These are phyloP conservation scores for Galerucella nymphaeae DNA, from an alignment of 2,888 invertebrate species.

Conservation along the genomic window DNA sequence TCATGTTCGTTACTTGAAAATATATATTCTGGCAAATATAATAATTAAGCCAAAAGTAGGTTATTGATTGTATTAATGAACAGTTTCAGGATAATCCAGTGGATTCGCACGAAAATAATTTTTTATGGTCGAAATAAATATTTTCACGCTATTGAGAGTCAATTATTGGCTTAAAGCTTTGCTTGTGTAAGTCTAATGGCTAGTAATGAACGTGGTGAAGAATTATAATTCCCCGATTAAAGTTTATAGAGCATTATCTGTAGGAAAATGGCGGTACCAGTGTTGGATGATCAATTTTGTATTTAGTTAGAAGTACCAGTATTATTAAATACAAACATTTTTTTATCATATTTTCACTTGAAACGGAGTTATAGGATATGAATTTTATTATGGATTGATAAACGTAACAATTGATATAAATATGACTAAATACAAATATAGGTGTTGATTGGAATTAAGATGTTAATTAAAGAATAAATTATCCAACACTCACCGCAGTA, in stretches of 20 bases:
- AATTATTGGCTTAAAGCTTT: neutral
- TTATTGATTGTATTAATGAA: too few relatives aligned
- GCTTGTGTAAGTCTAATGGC: neutral
- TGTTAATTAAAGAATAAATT: neutral
- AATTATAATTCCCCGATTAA: constrained; percentile 3
- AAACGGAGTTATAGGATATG: too few relatives aligned
- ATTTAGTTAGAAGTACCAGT: neutral
- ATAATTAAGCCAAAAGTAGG: neutral
- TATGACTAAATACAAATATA: too few relatives aligned
- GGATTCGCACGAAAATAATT: neutral
- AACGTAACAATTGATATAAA: too few relatives aligned
- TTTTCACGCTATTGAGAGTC: neutral
- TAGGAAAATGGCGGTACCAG: constrained; percentile 10
- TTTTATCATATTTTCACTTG: too few relatives aligned
- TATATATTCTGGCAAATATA: neutral
- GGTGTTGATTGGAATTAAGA: neutral
- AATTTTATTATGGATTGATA: too few relatives aligned
- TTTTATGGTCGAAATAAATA: neutral
- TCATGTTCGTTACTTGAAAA: constrained; percentile 7
- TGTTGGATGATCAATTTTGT: neutral
- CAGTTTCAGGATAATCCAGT: too few relatives aligned
- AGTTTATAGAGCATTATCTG: neutral
- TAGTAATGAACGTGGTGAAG: neutral
- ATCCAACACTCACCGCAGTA: constrained; percentile 15
- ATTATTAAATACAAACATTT: too few relatives aligned